Evolutionary conservation across 2,888 invertebrate genomes (phyloP), one percentile per base, ranked within the genome.

Genomic region (Anagyrus pseudococci): DNA sequence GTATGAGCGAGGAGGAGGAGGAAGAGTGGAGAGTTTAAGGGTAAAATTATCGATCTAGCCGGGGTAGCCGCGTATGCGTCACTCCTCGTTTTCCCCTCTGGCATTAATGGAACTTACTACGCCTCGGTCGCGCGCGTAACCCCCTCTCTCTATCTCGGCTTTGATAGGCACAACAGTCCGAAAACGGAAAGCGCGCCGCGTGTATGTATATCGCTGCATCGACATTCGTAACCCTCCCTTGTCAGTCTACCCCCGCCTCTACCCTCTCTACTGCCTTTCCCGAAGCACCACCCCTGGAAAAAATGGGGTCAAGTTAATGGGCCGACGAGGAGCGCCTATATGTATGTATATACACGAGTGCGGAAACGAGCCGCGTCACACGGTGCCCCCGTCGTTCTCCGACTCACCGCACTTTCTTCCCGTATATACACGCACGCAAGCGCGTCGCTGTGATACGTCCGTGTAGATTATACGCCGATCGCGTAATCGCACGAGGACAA

Each of bases 21-120:
- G 26, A 23, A 37, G 17, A 19, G 20, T 41, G 29, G 43, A 57
- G 58, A n/a, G n/a, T n/a, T 62, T 58, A 62, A 62, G 62, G 62
- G 62, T 58, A n/a, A 58, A 48, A 53, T 62, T 62, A 62, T 62
- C 62, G 62, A 62, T 62, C 62, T 40, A 49, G 33, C 20, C 33
- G 7, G 6, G 23, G 25, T n/a, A 26, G 15, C n/a, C 26, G 10
- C 20, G 19, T 37, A 55, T 55, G 61, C 61, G 61, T 55, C 61
- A 52, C 44, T 41, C 59, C n/a, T 13, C 33, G 33, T 19, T 15
- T 8, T 22, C n/a, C n/a, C n/a, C n/a, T n/a, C n/a, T n/a, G n/a
- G n/a, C n/a, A n/a, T n/a, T n/a, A n/a, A n/a, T n/a, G n/a, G n/a
- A n/a, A n/a, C n/a, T n/a, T n/a, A n/a, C n/a, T n/a, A n/a, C n/a